These are phyloP conservation scores for Danaus chrysippus DNA, from an alignment of 2,888 invertebrate genomes.

Conservation along the genomic window DNA sequence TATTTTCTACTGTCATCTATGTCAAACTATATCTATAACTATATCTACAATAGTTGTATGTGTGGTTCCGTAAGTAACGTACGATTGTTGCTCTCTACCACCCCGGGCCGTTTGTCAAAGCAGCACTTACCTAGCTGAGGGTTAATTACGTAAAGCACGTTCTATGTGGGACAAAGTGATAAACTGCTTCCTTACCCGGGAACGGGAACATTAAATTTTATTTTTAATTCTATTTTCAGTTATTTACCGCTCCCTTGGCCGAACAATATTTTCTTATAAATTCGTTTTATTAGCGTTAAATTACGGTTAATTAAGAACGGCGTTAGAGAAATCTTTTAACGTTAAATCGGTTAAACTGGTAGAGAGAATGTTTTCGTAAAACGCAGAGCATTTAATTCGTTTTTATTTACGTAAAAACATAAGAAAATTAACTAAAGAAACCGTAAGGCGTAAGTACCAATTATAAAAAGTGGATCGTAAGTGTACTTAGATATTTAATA, in stretches of 20 bases:
- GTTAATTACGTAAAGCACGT: conserved; percentile 69
- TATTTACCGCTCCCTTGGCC: conserved; percentile 25
- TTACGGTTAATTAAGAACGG: conserved; percentile 9
- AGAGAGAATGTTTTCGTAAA: not conserved
- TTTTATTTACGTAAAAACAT: not conserved
- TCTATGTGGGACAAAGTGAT: conserved; percentile 66
- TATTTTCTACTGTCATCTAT: no score
- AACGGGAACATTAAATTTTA: conserved; percentile 33
- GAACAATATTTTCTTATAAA: conserved; percentile 16
- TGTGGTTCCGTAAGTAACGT: conserved; percentile 32
- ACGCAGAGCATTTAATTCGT: not conserved
- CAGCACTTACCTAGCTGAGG: conserved; percentile 56
- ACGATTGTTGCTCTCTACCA: conserved; percentile 54
- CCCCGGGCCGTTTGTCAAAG: conserved; percentile 69
- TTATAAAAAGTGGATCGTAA: no score
- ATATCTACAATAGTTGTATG: no score
- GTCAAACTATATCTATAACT: no score
- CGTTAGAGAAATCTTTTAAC: not conserved
- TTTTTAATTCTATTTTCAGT: conserved; percentile 25
- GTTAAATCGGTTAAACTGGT: not conserved
- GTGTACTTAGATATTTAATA: no score
- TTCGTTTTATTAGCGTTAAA: conserved; percentile 10
- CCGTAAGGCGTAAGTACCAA: no score
- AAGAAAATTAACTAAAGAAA: no score
- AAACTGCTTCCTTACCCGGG: conserved; percentile 58